Evolutionary conservation across 2,113 vertebrate genomes (phyloP).

Genomic region (Hirundichthys speculiger): DNA sequence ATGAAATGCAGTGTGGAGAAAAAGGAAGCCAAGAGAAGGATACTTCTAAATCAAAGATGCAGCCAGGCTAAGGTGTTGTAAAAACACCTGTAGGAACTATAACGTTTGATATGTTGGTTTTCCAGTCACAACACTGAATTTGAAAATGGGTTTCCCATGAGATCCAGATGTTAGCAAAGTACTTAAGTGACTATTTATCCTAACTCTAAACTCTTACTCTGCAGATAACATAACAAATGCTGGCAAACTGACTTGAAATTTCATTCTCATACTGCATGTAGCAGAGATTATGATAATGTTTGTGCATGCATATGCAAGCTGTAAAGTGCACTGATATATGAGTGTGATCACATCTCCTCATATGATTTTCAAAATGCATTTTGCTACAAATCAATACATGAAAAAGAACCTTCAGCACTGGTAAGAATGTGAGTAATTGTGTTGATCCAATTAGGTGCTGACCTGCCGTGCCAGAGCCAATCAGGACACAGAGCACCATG

Average conservation of each 20-base stretch:
- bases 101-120: slow-evolving; percentile 39
- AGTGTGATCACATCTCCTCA: background rate
- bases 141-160: slow-evolving; percentile 36
- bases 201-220: slow-evolving; percentile 9
- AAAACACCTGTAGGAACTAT: slow-evolving; percentile 43
- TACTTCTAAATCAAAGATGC: slow-evolving; percentile 3
- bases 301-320: background rate
- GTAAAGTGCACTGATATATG: background rate
- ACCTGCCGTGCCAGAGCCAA: slow-evolving; percentile 59
- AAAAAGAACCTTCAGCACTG: slow-evolving; percentile 35
- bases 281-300: slow-evolving; percentile 6
- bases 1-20: slow-evolving; percentile 9
- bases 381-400: slow-evolving; percentile 18
- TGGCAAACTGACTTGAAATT: background rate
- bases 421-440: slow-evolving; percentile 66
- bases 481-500: slow-evolving; percentile 57
- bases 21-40: background rate
- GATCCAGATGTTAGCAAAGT: slow-evolving; percentile 33
- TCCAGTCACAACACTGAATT: slow-evolving; percentile 34
- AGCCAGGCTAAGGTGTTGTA: slow-evolving; percentile 28
- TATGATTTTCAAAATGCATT: slow-evolving; percentile 1
- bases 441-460: slow-evolving; percentile 72
- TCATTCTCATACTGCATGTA: too few species aligned
- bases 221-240: slow-evolving; percentile 9
- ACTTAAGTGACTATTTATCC: slow-evolving; percentile 33